phyloP scores from a whole-genome alignment of 2,113 vertebrate species.

The Pelodiscus sinensis region DNA sequence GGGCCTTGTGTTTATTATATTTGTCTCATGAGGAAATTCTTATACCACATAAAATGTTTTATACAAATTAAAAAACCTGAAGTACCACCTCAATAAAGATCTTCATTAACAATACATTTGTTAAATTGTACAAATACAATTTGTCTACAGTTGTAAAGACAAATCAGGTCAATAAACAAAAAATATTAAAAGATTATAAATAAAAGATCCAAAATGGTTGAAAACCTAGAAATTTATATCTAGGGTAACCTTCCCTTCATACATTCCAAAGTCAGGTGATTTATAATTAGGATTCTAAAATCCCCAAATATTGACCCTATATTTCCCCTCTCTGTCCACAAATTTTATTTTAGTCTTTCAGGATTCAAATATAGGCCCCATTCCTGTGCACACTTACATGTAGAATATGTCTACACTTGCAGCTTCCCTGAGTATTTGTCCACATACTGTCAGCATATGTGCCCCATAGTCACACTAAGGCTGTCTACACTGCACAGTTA shows the following conservation, averaged over 20 bases:
- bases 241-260: neutral
- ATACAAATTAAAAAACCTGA: neutral
- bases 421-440: neutral
- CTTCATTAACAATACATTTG: constrained; percentile 5
- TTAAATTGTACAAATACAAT: neutral
- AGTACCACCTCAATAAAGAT: neutral
- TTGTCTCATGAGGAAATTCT: neutral
- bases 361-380: neutral
- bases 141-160: neutral
- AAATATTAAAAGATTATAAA: neutral
- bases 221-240: neutral
- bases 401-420: neutral
- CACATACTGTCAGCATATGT: neutral
- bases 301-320: neutral
- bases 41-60: neutral
- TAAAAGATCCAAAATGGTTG: neutral
- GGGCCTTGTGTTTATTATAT: neutral
- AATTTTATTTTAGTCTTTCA: neutral
- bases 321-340: neutral
- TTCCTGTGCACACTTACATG: neutral
- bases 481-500: too few relatives aligned
- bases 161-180: neutral
- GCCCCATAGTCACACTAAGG: neutral
- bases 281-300: neutral
- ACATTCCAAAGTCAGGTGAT: neutral